phyloP scores from a whole-genome alignment of 2,797 vertebrate species.

The Valencia hispanica region DNA sequence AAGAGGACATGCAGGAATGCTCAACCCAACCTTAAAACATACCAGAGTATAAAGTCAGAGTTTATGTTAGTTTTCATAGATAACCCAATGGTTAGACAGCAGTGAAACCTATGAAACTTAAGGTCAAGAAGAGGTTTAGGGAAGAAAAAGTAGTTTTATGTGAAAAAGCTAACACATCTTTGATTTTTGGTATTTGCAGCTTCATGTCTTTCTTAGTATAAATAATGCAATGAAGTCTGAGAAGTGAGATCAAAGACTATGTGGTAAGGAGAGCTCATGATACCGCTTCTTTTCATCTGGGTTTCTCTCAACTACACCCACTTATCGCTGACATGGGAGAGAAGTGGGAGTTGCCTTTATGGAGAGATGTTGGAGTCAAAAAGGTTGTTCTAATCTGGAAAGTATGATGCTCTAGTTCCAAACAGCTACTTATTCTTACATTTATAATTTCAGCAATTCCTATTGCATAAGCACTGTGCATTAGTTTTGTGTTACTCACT shows the following conservation, averaged over 20 bases:
- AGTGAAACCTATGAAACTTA: not conserved
- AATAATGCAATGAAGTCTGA: slow-evolving; percentile 10
- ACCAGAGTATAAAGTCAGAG: slow-evolving; percentile 24
- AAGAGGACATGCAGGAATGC: slow-evolving; percentile 49
- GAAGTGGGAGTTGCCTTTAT: slow-evolving; percentile 11
- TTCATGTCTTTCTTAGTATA: not conserved
- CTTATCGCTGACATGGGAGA: slow-evolving; percentile 1
- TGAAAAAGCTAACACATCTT: not conserved
- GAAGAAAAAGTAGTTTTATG: not conserved
- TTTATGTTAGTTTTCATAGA: slow-evolving; percentile 36
- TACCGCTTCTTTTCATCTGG: slow-evolving; percentile 3
- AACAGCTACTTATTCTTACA: not conserved
- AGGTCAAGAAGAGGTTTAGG: slow-evolving; percentile 18
- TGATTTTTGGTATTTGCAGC: slow-evolving; percentile 6
- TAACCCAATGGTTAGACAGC: slow-evolving; percentile 8
- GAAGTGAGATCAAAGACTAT: slow-evolving; percentile 9
- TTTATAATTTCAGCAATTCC: not conserved
- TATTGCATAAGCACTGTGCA: not conserved
- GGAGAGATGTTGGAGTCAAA: slow-evolving; percentile 9
- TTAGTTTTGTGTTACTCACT: not conserved
- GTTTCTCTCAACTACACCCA: slow-evolving; percentile 16
- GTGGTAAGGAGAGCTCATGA: not conserved
- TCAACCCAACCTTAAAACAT: slow-evolving; percentile 22
- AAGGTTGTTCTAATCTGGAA: slow-evolving; percentile 8
- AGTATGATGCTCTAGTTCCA: not conserved